Evolutionary conservation across 2,888 invertebrate species (phyloP), one percentile per base, ranked within the genome.

Genomic region (Chrysina gloriosa): DNA sequence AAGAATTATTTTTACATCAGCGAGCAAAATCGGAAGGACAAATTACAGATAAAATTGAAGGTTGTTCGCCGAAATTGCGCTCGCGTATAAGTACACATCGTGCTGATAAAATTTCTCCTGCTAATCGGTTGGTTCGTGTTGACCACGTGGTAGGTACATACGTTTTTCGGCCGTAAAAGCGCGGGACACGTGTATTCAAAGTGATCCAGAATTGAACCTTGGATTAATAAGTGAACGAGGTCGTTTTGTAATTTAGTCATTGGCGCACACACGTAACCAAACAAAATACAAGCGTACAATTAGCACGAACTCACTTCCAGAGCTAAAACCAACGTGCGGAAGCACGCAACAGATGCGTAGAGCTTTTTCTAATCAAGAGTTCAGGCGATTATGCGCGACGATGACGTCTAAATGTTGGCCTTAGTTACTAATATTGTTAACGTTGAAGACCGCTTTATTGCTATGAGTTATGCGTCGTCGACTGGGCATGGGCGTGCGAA

Each of bases 181-280:
- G 14, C 36, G 21, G 29, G 56, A 34, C 69, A 70, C 70, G 71
- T 68, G 70, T 52, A 63, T 65, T 52, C 63, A 50, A 68, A 54
- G 63, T 69, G 71, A 63, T 71, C 71, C 69, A 52, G 61, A 71
- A 71, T 64, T 54, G 58, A 71, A 71, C 70, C 71, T 71, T 71
- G 71, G 58, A 34, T 68, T 63, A 31, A 65, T 31, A 39, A 52
- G 14, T 48, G 45, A 56, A 61, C 67, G 64, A 65, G 70, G 70
- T 65, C 71, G 68, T 52, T 31, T 52, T 45, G 54, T 68, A 70
- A 70, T 66, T 70, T 63, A 67, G 29, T 36, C 61, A 69, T 61
- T 65, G 64, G 45, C 29, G 25, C 23, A 21, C 4, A 14, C 23
- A 58, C 36, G 11, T n/a, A 23, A 23, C 50, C n/a, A 16, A 7